Conservation (phyloP, 2,797 vertebrate species). For the Esox lucius region DNA sequence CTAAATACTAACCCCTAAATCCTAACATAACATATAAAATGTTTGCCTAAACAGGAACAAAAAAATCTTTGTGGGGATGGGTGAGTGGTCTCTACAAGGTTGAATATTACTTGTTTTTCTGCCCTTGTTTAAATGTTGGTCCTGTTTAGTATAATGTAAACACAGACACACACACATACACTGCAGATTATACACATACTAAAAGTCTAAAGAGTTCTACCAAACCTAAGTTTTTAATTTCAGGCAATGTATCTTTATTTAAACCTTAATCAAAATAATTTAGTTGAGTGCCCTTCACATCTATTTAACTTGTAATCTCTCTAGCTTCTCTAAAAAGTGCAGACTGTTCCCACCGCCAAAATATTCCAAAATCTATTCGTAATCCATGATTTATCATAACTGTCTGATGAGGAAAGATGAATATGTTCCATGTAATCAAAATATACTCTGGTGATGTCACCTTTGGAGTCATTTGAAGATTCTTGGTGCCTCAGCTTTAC, state of each 20-base stretch:
- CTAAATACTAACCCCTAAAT: too few species aligned
- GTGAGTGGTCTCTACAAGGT: too few species aligned
- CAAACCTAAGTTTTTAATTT: not conserved
- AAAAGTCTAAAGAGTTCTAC: not conserved
- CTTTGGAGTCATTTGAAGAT: conserved; percentile 15
- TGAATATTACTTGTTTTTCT: too few species aligned
- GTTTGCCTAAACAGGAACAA: too few species aligned
- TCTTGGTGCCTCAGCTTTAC: conserved; percentile 21
- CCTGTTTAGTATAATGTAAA: too few species aligned
- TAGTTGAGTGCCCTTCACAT: not conserved
- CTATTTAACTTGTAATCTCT: not conserved
- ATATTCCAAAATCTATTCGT: not conserved
- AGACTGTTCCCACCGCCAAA: not conserved
- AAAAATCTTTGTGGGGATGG: too few species aligned
- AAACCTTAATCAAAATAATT: not conserved
- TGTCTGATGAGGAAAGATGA: not conserved
- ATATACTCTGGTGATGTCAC: conserved; percentile 15
- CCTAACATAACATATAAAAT: too few species aligned
- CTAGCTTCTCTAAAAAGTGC: not conserved
- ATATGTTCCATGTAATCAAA: not conserved
- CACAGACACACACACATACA: not conserved
- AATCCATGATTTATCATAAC: not conserved
- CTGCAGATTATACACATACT: not conserved
- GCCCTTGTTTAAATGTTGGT: too few species aligned
- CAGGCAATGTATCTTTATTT: not conserved